These are phyloP conservation scores for Upupa epops DNA, from an alignment of 2,113 vertebrate species.

Conservation along the genomic window DNA sequence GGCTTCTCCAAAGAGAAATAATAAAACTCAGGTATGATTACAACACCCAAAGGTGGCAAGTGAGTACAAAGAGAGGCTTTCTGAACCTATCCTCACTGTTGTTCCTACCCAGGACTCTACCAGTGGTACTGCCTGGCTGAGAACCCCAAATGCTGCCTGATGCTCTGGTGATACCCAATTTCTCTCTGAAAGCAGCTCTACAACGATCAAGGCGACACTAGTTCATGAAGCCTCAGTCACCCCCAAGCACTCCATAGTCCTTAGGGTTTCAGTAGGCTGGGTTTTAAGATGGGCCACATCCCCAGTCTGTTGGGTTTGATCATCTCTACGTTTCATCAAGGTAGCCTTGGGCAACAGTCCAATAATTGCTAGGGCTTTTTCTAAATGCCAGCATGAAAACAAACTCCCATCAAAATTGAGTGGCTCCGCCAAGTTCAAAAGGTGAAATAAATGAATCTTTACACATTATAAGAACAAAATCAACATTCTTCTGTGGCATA, in stretches of 20 bases:
- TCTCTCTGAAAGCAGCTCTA: not conserved
- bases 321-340: slow-evolving; percentile 38
- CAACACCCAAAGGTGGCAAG: not conserved
- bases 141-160: rapidly evolving
- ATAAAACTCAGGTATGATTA: not conserved
- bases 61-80: not conserved
- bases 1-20: not conserved
- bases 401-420: slow-evolving; percentile 62
- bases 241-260: not conserved
- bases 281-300: not conserved
- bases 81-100: not conserved
- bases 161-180: not conserved
- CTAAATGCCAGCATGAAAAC: slow-evolving; percentile 60
- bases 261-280: not conserved
- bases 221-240: not conserved
- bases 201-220: not conserved
- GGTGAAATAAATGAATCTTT: slow-evolving; percentile 84
- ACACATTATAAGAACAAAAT: slow-evolving; percentile 79
- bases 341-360: slow-evolving; percentile 66
- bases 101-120: not conserved
- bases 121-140: not conserved
- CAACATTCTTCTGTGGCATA: slow-evolving; percentile 80
- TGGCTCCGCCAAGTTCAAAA: slow-evolving; percentile 78
- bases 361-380: slow-evolving; percentile 72
- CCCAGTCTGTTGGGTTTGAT: slow-evolving; percentile 14